Base-by-base conservation (phyloP, 1,140 invertebrate genomes). In the Drosophila fuyamai region DNA sequence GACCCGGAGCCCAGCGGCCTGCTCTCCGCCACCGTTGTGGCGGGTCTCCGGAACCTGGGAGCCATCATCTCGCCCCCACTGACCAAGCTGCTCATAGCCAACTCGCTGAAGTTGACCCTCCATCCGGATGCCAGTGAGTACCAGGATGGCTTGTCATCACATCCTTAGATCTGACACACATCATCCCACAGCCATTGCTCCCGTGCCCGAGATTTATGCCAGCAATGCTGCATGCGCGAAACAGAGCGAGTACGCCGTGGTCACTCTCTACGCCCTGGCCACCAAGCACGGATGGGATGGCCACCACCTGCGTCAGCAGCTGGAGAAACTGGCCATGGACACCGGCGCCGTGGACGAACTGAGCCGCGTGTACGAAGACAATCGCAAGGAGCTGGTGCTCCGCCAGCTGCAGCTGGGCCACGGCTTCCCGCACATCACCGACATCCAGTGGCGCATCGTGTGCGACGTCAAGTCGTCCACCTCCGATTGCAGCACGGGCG, bases 211-310 rank as follows among this genome's bases (percentile, higher is more conserved):
- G 67, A 79, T 92, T 14, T 92, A 92, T 51, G 92, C 90, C 4
- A 66, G 57, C 4, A 90, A 91, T 16, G 88, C 88, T 6, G 81
- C 72, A 32, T 80, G 82, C 27, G 81, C 88, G 5, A 92, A 92
- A 46, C 92, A 92, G 43, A 92, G 91, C 47, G 92, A 92, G 72
- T 92, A 91, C 48, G 81, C 86, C 1, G 81, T 92, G 4, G 90
- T 90, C n/a, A 76, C 85, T 0, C 68, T 92, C 8, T 82, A 83
- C 23, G 73, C 80, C 1, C 18, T 92, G 41, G 86, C 88, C n/a
- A 92, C 85, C 29, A 92, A 92, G 48, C 76, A 92, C 14, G 48
- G 54, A 2, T 81, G 76, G 55, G 88, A 91, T 50, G 56, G 43
- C 7, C 46, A 50, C 0, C 46, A 53, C 6, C 59, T 92, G 7